phyloP scores from a whole-genome alignment of 2,888 invertebrate genomes.

The Archips xylosteana region DNA sequence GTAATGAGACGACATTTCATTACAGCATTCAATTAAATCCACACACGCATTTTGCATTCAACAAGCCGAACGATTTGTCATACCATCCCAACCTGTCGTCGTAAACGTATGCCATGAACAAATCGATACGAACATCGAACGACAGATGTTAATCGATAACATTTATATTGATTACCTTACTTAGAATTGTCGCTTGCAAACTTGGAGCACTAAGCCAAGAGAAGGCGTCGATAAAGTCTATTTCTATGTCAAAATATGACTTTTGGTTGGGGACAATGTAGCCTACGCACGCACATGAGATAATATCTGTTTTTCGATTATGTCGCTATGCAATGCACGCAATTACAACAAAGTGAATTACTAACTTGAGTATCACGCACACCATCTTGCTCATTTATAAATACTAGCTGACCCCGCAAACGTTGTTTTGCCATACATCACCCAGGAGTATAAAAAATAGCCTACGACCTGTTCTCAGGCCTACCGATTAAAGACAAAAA shows the following conservation, averaged over 20 bases:
- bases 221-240: background rate
- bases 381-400: too few species aligned
- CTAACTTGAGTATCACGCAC: too few species aligned
- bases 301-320: too few species aligned
- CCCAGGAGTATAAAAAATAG: too few species aligned
- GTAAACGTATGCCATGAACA: conserved; percentile 47
- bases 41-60: background rate
- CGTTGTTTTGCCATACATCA: too few species aligned
- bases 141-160: conserved; percentile 66
- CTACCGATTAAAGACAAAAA: too few species aligned
- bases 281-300: too few species aligned
- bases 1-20: background rate
- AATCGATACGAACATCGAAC: conserved; percentile 53
- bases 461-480: too few species aligned
- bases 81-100: background rate
- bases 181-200: conserved; percentile 47
- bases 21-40: background rate
- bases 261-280: too few species aligned
- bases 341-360: too few species aligned
- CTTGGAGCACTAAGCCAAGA: background rate
- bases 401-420: too few species aligned
- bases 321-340: too few species aligned
- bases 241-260: background rate
- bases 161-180: conserved; percentile 67
- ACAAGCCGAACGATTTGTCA: background rate